A percentile compares a stretch with the other conserved stretches of the same genome.
Conservation (phyloP, 2,797 vertebrate species). For the Cyclura pinguis region DNA sequence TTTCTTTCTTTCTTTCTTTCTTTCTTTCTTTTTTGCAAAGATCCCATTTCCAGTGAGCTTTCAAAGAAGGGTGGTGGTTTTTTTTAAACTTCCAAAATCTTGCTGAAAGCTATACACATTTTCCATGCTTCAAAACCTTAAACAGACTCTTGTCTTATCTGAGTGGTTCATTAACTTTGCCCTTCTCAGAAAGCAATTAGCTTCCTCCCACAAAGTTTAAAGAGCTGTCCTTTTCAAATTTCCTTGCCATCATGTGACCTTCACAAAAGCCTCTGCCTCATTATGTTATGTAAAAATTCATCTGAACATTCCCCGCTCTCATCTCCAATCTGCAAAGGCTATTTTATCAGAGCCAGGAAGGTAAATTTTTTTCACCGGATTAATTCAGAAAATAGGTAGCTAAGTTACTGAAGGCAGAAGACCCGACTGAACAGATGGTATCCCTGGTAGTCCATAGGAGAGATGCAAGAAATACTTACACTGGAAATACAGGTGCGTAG, state of each 20-base stretch:
- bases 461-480: background rate
- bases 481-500: background rate
- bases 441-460: background rate
- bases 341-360: background rate
- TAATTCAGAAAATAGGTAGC: background rate
- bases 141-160: conserved; percentile 30
- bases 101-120: conserved; percentile 25
- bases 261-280: background rate
- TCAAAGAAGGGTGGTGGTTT: background rate
- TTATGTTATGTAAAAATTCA: conserved; percentile 12
- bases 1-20: background rate
- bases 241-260: background rate
- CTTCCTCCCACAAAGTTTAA: conserved; percentile 20
- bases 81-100: background rate
- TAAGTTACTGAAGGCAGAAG: background rate
- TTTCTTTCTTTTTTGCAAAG: background rate
- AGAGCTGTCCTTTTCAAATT: conserved; percentile 35
- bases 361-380: background rate
- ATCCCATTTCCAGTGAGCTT: conserved; percentile 4
- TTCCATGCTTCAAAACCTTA: conserved; percentile 21
- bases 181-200: conserved; percentile 38
- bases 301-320: background rate
- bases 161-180: conserved; percentile 19
- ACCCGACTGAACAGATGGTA: background rate
- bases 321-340: background rate